Evolutionary conservation across 2,888 invertebrate species (phyloP), one percentile per base, ranked within the genome.

Genomic region (Nemoura dubitans): DNA sequence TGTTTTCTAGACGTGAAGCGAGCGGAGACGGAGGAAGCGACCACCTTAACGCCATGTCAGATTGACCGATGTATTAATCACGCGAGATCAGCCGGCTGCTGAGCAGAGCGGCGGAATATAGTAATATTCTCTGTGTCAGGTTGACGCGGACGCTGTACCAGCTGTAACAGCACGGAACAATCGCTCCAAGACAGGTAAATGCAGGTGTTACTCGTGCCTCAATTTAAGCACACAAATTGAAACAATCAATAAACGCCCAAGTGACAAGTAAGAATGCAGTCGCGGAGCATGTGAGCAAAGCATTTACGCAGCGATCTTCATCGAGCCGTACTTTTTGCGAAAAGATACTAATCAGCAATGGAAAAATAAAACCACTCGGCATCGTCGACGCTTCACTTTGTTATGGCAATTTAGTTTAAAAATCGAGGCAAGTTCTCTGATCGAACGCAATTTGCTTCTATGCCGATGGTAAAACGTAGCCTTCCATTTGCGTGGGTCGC

Each of bases 401-500:
- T 59, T 59, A 59, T 59, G 59, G 10, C 59, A 21, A 59, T 59
- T 59, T 16, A 59, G 59, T 59, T 59, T 59, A 59, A 59, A 26
- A 78, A 78, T 26, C 26, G 78, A 10, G 78, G 26, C 78, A 78
- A 78, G 27, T 26, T 78, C 27, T 27, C 78, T 26, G 78, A 78
- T 78, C 10, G 78, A 78, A 78, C n/a, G 26, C n/a, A 78, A 78
- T 78, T 78, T 78, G 27, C 25, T 59, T 59, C 59, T 21, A 59
- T 59, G 6, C 14, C 59, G 14, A 59, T 59, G 21, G 59, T 59
- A 59, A 59, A 59, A 59, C 36, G 36, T 3, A 3, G 36, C 59
- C 59, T 59, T 59, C 59, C 59, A 59, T 59, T 59, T 59, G 21
- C 59, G 14, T 21, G 59, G 59, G 59, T 59, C 2, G 59, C 36